Evolutionary conservation across 1,140 invertebrate genomes (phyloP).

Genomic region (Drosophila sp.): DNA sequence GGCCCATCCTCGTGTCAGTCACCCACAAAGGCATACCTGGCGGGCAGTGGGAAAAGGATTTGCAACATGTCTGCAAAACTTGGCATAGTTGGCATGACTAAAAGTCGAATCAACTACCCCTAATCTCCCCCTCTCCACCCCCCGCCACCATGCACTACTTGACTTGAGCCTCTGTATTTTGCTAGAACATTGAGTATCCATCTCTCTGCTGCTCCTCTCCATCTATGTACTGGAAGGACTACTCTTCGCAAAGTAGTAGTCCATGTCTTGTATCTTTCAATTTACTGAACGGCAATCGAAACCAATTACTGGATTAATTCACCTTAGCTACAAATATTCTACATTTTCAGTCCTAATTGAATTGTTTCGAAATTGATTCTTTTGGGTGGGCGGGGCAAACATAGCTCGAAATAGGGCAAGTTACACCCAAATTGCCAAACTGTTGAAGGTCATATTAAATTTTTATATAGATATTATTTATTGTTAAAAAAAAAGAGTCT

Average conservation of each 20-base stretch:
- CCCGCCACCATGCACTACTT: background rate
- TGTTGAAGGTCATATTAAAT: background rate
- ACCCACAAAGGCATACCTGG: conserved; percentile 28
- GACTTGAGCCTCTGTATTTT: conserved; percentile 1
- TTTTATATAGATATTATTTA: too few relatives aligned
- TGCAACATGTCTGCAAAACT: conserved; percentile 19
- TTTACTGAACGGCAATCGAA: conserved; percentile 8
- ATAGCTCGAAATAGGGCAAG: background rate
- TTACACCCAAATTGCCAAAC: background rate
- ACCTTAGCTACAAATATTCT: background rate
- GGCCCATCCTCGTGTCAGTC: conserved; percentile 2
- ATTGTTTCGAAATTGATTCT: background rate
- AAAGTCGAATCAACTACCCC: background rate
- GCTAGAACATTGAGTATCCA: background rate
- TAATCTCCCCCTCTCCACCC: background rate
- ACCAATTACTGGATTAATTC: conserved; percentile 12
- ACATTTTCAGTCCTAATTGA: conserved; percentile 5
- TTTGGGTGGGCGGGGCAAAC: background rate
- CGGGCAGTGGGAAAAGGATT: conserved; percentile 8
- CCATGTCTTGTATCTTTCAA: conserved; percentile 1
- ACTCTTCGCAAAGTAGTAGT: background rate
- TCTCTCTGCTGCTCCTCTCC: background rate
- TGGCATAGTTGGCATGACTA: conserved; percentile 21
- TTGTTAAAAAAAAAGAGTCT: too few relatives aligned
- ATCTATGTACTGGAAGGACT: background rate